These are phyloP conservation scores for Dunckerocampus dactyliophorus DNA, from an alignment of 2,113 vertebrate species.

Conservation along the genomic window DNA sequence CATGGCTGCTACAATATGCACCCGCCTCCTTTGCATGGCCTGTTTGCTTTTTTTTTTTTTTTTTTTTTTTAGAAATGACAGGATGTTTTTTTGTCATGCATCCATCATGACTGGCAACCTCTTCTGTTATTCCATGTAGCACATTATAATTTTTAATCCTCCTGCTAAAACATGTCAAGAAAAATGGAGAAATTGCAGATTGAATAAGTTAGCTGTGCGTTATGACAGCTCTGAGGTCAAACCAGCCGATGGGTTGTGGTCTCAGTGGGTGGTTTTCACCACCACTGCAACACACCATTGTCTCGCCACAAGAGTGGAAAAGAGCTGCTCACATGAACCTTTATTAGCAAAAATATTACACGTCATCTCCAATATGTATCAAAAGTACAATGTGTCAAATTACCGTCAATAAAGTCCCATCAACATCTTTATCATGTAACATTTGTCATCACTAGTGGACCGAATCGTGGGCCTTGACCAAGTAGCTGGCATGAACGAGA, in stretches of 20 bases:
- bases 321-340: slow-evolving; percentile 5
- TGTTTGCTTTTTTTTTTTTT: not conserved
- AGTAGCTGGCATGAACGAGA: slow-evolving; percentile 95
- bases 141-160: not conserved
- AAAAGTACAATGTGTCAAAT: not conserved
- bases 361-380: not conserved
- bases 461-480: slow-evolving; percentile 97
- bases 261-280: slow-evolving; percentile 7
- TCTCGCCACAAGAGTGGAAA: slow-evolving; percentile 4
- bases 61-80: not conserved
- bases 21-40: slow-evolving; percentile 55
- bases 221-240: not conserved
- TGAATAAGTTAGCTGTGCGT: not conserved
- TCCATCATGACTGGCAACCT: slow-evolving; percentile 2
- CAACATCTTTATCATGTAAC: too few relatives aligned
- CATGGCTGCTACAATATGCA: slow-evolving; percentile 19
- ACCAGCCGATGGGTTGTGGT: slow-evolving; percentile 6
- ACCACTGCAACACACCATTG: not conserved
- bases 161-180: too few relatives aligned
- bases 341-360: too few relatives aligned
- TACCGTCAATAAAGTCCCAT: not conserved
- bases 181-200: not conserved
- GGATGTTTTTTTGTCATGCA: not conserved
- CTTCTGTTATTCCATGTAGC: slow-evolving; percentile 2
- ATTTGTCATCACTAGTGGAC: slow-evolving; percentile 77